A percentile compares a stretch with the other conserved stretches of the same genome.
These are phyloP conservation scores for Pedionomus torquatus DNA, from an alignment of 2,113 vertebrate genomes.

Conservation along the genomic window DNA sequence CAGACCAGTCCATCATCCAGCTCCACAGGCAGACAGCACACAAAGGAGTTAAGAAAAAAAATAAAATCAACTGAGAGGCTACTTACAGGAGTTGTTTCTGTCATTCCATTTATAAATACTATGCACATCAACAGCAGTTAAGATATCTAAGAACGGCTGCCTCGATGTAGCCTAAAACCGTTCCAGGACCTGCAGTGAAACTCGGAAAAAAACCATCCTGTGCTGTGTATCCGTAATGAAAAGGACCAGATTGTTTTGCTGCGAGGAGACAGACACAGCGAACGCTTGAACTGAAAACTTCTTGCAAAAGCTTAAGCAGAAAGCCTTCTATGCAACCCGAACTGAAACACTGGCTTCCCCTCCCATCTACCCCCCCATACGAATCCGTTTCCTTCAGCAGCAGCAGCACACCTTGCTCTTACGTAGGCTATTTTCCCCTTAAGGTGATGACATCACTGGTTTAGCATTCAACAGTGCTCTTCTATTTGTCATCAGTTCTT, in stretches of 20 bases:
- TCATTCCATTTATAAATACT: slow-evolving; percentile 31
- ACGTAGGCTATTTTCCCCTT: not conserved
- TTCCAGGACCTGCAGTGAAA: not conserved
- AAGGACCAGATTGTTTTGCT: not conserved
- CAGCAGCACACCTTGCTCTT: not conserved
- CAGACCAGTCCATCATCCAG: not conserved
- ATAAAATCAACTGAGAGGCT: not conserved
- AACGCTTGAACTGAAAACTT: not conserved
- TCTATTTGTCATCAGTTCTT: not conserved
- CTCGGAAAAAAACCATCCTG: not conserved
- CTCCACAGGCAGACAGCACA: not conserved
- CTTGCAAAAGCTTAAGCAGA: not conserved
- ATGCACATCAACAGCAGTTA: not conserved
- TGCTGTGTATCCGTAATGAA: not conserved
- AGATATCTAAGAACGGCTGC: not conserved
- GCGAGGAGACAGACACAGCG: not conserved
- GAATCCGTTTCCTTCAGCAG: not conserved
- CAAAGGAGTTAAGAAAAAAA: not conserved
- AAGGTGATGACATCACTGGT: not conserved
- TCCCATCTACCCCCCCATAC: not conserved
- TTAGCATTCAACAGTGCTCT: not conserved
- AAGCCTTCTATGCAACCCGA: not conserved
- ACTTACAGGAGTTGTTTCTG: not conserved
- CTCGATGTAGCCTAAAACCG: not conserved
- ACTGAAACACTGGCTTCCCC: not conserved